Evolutionary conservation across 2,888 invertebrate genomes (phyloP).

Genomic region (Tipula lateralis): DNA sequence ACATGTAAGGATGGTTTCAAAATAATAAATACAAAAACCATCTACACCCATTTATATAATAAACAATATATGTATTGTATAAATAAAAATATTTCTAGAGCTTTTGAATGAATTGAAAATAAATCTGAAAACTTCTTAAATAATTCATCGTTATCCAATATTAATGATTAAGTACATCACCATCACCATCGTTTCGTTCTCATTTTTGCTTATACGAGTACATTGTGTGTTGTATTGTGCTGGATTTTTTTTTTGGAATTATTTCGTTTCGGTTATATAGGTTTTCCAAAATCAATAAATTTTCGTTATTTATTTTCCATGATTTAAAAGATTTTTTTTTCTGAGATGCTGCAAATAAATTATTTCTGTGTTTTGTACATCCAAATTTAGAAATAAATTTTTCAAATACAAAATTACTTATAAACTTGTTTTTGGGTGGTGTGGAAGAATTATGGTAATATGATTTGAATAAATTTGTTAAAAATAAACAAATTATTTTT

Average conservation of each 20-base stretch:
- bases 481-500: neutral
- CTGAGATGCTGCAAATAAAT: neutral
- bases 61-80: neutral
- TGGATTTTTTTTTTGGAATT: neutral
- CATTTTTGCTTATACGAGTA: neutral
- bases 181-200: neutral
- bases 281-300: neutral
- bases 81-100: neutral
- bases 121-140: neutral
- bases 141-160: neutral
- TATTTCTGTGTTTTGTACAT: neutral
- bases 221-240: neutral
- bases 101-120: neutral
- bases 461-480: neutral
- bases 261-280: neutral
- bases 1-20: neutral
- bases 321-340: neutral
- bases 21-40: neutral
- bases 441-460: neutral
- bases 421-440: neutral
- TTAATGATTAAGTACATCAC: neutral
- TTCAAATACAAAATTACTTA: neutral
- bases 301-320: neutral
- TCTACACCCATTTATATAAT: neutral
- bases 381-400: neutral